Conservation (phyloP, 2,797 vertebrate species). For the Mormyrops attenuatus region DNA sequence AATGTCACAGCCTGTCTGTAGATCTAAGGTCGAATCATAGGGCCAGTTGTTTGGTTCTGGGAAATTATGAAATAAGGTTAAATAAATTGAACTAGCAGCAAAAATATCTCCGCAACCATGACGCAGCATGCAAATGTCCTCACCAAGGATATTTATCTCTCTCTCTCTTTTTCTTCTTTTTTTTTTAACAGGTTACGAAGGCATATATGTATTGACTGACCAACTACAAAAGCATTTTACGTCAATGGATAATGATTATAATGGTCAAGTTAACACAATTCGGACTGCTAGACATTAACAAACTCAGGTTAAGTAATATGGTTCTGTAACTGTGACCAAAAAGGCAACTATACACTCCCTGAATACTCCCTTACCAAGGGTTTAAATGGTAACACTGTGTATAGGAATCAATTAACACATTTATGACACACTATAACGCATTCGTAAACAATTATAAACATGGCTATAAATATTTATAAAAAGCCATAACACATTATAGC, state of each 20-base stretch:
- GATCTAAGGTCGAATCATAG: neutral
- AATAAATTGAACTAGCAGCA: neutral
- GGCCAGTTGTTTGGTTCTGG: neutral
- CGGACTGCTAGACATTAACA: neutral
- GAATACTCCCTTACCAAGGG: neutral
- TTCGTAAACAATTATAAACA: neutral
- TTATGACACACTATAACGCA: neutral
- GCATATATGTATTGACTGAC: neutral
- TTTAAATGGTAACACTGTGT: neutral
- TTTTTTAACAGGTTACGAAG: neutral
- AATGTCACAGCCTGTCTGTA: neutral
- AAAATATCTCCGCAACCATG: neutral
- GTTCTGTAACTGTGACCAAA: neutral
- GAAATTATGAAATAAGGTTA: neutral
- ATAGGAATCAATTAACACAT: neutral
- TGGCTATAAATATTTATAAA: neutral
- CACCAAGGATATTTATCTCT: neutral
- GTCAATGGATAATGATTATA: neutral
- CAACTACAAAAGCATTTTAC: neutral
- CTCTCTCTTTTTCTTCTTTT: too few species aligned
- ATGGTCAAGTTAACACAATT: neutral
- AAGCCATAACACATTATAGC: too few species aligned
- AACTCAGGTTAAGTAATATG: neutral
- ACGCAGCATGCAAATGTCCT: conserved; percentile 4
- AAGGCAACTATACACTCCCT: neutral